Percentiles rank a stretch among this genome's conserved stretches.
Conservation (phyloP, 2,113 vertebrate genomes). For the Trogon melanurus region DNA sequence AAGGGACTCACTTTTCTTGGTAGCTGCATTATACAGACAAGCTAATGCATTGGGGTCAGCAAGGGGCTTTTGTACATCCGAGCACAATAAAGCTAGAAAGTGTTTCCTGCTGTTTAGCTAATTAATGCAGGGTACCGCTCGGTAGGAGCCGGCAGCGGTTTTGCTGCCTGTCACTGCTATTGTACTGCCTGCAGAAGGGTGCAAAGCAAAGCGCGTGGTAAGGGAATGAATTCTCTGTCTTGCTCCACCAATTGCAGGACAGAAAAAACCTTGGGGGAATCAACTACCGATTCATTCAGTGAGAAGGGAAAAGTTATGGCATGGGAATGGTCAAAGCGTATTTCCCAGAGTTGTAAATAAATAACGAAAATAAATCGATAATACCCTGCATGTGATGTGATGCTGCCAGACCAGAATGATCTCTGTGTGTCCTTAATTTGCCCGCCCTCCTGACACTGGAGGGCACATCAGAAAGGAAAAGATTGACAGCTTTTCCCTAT, state of each 20-base stretch:
- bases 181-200: not conserved
- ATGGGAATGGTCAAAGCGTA: not conserved
- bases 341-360: slow-evolving; percentile 25
- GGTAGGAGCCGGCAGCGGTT: not conserved
- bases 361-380: not conserved
- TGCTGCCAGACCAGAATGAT: not conserved
- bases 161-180: slow-evolving; percentile 39
- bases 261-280: not conserved
- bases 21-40: slow-evolving; percentile 1
- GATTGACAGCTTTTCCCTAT: not conserved
- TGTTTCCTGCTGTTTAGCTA: slow-evolving; percentile 51
- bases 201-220: not conserved
- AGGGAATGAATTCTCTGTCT: not conserved
- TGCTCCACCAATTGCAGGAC: not conserved
- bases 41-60: not conserved
- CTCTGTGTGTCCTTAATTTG: not conserved
- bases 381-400: not conserved
- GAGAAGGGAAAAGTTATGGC: not conserved
- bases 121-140: slow-evolving; percentile 42
- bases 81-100: slow-evolving; percentile 37
- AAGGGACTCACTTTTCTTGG: slow-evolving; percentile 27
- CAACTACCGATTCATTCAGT: fast-evolving
- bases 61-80: slow-evolving; percentile 3
- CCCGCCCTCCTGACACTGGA: not conserved
- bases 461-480: not conserved